Conservation (phyloP, 2,113 vertebrate genomes). For the Heteronetta atricapilla region DNA sequence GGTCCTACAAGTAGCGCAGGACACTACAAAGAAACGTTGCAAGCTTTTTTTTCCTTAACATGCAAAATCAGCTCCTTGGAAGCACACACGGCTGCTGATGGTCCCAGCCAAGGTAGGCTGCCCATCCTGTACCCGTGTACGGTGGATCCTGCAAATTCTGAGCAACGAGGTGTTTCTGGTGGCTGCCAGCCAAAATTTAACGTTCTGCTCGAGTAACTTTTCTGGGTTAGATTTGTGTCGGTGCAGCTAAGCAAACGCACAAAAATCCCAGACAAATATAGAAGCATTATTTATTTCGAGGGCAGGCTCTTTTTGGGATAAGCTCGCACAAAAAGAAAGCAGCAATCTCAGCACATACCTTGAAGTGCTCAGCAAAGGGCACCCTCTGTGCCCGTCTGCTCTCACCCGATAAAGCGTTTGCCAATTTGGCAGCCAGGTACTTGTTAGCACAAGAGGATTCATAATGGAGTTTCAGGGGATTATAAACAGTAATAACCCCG, state of each 20-base stretch:
- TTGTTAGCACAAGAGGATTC: not conserved
- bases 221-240: not conserved
- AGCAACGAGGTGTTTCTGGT: not conserved
- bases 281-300: conserved; percentile 3
- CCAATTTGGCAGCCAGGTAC: not conserved
- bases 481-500: not conserved
- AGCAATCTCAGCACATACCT: not conserved
- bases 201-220: not conserved
- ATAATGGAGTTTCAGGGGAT: not conserved
- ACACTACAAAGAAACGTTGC: not conserved
- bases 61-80: not conserved
- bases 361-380: not conserved
- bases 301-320: conserved; percentile 1
- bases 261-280: not conserved
- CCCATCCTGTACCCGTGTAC: not conserved
- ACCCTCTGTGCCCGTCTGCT: not conserved
- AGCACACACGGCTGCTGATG: not conserved
- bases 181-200: not conserved
- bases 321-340: not conserved
- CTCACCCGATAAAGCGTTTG: not conserved
- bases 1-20: not conserved
- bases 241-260: not conserved
- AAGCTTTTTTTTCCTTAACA: not conserved
- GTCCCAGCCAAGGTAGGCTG: not conserved
- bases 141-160: not conserved